Base-by-base conservation (phyloP, 2,797 vertebrate species). In the Pseudochirops corinnae region DNA sequence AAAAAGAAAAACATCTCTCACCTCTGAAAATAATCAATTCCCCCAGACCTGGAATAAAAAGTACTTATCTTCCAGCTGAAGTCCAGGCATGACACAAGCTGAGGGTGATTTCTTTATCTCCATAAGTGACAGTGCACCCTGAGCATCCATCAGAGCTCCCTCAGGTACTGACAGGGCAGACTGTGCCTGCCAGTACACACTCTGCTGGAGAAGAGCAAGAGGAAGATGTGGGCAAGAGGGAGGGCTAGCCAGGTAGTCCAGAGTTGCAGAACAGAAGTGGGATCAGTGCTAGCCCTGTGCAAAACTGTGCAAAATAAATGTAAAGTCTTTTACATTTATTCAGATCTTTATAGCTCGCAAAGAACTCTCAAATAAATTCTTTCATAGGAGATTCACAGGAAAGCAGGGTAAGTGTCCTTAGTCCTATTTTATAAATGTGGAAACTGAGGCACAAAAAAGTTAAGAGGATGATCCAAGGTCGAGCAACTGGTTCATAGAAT, bases 11-110 rank as follows among this genome's bases (percentile, higher is more conserved):
- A 31, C 56, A 56, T 39, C 24, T 93, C 95, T 95, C 58, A 39
- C 92, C 56, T 94, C 92, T 91, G 33, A 57, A 55, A 93, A 56
- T 18, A 93, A 94, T 94, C 93, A 95, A 56, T 93, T 57, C 58
- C 67, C 56, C 53, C 90, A 95, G 31, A 58, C 46, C 55, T 28
- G 5, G 93, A 95, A 93, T 18, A 92, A 87, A 90, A 95, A 56
- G 90, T 95, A 96, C 53, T 3, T 56, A 60, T 58, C 92, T 93
- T 94, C 74, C 52, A 91, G 60, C 24, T 92, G 94, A 96, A 95
- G 92, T 33, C 52, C 6, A 60, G 58, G 52, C 91, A 55, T 90
- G 95, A 57, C 58, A 93, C 33, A 11, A 58, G 50, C 67, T 0
- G 1, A 46, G 56, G 90, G 55, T 74, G 95, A 46, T 92, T 95